These are phyloP conservation scores for Rhyacophila evoluta DNA, from an alignment of 2,888 invertebrate species.

Conservation along the genomic window DNA sequence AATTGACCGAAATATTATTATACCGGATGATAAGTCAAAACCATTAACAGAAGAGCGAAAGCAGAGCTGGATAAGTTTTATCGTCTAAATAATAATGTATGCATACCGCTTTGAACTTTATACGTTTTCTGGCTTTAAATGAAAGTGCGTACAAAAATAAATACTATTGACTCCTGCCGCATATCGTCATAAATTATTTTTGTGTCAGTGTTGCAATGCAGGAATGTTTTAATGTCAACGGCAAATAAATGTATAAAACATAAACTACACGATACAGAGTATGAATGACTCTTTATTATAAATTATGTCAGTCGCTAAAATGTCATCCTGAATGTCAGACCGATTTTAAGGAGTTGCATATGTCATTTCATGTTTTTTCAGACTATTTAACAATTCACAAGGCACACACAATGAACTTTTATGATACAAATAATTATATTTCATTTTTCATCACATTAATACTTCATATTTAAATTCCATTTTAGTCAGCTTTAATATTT, in stretches of 20 bases:
- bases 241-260: not conserved
- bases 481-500: too few species aligned
- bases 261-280: too few species aligned
- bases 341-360: not conserved
- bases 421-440: too few species aligned
- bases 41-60: not conserved
- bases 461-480: too few species aligned
- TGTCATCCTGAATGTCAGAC: not conserved
- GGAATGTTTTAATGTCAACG: not conserved
- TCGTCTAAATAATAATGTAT: not conserved
- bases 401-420: too few species aligned
- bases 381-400: too few species aligned
- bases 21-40: not conserved
- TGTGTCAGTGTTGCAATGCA: not conserved
- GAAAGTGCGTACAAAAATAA: not conserved
- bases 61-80: not conserved
- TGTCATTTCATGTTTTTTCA: too few species aligned
- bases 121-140: not conserved
- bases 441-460: too few species aligned
- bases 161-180: not conserved
- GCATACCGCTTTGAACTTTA: not conserved
- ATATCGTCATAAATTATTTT: not conserved
- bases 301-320: not conserved
- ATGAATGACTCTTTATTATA: not conserved
- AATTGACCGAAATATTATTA: slow-evolving; percentile 1